Evolutionary conservation across 2,888 invertebrate genomes (phyloP).

Genomic region (Caenorhabditis afra): DNA sequence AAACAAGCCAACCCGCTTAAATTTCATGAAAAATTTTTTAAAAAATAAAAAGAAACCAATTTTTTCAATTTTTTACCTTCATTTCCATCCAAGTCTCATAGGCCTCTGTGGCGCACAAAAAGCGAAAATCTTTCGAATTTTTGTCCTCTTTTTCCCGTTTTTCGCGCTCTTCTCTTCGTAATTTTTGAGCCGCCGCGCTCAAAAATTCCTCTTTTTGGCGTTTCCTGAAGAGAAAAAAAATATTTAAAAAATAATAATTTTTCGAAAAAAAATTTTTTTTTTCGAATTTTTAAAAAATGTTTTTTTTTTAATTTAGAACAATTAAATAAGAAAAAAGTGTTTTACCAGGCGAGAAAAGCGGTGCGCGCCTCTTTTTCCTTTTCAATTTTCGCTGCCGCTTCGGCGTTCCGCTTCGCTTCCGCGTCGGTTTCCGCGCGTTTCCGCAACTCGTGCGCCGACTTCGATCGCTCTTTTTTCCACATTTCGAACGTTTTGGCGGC

Average conservation of each 20-base stretch:
- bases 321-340: not conserved
- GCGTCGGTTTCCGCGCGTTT: slow-evolving; percentile 22
- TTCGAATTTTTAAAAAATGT: too few species aligned
- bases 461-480: slow-evolving; percentile 58
- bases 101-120: slow-evolving; percentile 59
- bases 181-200: slow-evolving; percentile 7
- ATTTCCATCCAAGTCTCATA: slow-evolving; percentile 65
- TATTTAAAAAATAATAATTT: too few species aligned
- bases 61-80: slow-evolving; percentile 54
- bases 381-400: slow-evolving; percentile 18
- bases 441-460: slow-evolving; percentile 39
- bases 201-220: slow-evolving; percentile 27
- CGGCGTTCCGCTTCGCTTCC: slow-evolving; percentile 29
- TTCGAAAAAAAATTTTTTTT: too few species aligned
- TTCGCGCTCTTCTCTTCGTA: slow-evolving; percentile 9
- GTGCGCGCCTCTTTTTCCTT: slow-evolving; percentile 55
- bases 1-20: too few species aligned
- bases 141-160: slow-evolving; percentile 24
- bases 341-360: slow-evolving; percentile 61
- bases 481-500: slow-evolving; percentile 53
- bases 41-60: too few species aligned
- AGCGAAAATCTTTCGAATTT: slow-evolving; percentile 22
- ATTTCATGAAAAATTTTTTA: too few species aligned
- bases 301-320: too few species aligned
- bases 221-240: slow-evolving; percentile 11